These are phyloP conservation scores for Crossaster papposus DNA, from an alignment of 53 echinoderm and acorn worm species.

Conservation along the genomic window DNA sequence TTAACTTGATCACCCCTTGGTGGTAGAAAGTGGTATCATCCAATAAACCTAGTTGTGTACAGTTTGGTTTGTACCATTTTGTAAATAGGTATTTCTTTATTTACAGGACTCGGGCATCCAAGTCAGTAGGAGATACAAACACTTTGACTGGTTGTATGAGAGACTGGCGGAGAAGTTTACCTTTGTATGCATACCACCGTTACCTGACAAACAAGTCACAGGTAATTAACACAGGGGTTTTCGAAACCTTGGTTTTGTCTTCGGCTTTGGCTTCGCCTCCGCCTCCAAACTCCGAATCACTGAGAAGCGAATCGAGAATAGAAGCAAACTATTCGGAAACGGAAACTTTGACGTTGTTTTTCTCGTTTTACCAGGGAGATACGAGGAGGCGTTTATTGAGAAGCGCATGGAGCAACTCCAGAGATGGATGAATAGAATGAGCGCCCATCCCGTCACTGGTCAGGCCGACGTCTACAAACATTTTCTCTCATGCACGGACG, in stretches of 20 bases:
- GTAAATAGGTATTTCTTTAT: not conserved
- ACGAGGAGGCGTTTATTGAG: constrained; percentile 96
- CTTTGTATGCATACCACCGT: constrained; percentile 84
- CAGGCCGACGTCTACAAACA: constrained; percentile 87
- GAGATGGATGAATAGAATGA: constrained; percentile 90
- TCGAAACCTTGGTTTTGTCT: no score
- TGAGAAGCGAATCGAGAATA: no score
- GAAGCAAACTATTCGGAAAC: no score
- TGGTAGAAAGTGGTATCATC: not conserved
- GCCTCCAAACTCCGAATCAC: no score
- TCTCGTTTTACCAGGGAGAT: constrained; percentile 68
- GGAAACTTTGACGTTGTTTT: no score
- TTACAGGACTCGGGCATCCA: constrained; percentile 90
- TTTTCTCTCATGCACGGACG: constrained; percentile 93
- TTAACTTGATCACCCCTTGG: no score
- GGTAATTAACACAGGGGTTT: constrained; percentile 41
- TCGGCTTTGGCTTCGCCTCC: no score
- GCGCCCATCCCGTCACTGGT: constrained; percentile 78
- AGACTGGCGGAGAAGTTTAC: constrained; percentile 85
- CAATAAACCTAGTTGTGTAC: not conserved
- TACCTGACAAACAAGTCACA: constrained; percentile 99
- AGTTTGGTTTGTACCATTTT: not conserved
- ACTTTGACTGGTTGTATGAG: constrained; percentile 98
- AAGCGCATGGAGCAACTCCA: constrained; percentile 94
- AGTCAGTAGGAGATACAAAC: constrained; percentile 95